These are phyloP conservation scores for Agelaius tricolor DNA, from an alignment of 2,113 vertebrate species.

Conservation along the genomic window DNA sequence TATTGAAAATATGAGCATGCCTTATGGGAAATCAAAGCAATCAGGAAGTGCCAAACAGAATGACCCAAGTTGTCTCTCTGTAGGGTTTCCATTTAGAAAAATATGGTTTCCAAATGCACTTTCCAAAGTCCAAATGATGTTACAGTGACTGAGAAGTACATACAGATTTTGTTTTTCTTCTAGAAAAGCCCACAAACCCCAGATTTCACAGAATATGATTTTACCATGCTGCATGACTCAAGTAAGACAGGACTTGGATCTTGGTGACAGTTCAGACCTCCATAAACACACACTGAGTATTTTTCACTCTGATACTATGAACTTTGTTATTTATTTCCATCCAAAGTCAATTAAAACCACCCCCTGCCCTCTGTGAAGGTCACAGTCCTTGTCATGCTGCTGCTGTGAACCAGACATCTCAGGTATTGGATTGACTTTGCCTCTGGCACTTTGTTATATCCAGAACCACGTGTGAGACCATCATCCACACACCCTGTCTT, in stretches of 20 bases:
- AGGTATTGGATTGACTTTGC: not conserved
- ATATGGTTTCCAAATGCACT: not conserved
- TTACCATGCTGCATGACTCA: not conserved
- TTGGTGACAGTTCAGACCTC: not conserved
- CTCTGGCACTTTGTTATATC: not conserved
- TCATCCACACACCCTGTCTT: not conserved
- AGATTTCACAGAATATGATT: not conserved
- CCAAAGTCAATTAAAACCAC: not conserved
- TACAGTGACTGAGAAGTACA: not conserved
- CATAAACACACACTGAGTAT: not conserved
- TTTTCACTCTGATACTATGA: not conserved
- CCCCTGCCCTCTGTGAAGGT: accelerated
- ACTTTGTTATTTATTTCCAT: not conserved
- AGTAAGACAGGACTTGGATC: not conserved
- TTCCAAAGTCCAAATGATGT: not conserved
- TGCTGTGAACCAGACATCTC: not conserved
- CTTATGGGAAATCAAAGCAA: not conserved
- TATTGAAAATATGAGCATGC: not conserved
- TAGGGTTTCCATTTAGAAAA: not conserved
- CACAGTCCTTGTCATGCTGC: not conserved
- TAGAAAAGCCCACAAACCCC: not conserved
- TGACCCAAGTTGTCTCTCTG: not conserved
- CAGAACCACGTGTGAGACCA: not conserved
- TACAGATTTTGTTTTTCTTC: not conserved
- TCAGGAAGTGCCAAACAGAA: not conserved